Evolutionary conservation across 2,888 invertebrate species (phyloP), one percentile per base, ranked within the genome.

Genomic region (Cantharis flavilabris): DNA sequence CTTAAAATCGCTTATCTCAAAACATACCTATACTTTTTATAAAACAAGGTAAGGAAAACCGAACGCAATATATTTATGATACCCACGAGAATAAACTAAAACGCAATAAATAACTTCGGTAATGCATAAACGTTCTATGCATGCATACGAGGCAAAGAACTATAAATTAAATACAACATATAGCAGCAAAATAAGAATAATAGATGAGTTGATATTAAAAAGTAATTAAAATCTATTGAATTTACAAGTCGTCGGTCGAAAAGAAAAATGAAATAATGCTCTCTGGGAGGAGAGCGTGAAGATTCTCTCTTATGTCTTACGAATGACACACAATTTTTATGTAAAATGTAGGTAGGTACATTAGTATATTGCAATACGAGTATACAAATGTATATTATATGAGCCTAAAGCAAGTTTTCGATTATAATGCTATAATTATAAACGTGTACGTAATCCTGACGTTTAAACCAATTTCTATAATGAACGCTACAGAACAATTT

Each of bases 61-160:
- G 64, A 70, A 70, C 63, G 65, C 26, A 71, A 75, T 72, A 33
- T 75, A 75, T 75, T 75, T 75, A 75, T 67, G 75, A 71, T 69
- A 72, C 75, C 33, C 75, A 14, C 10, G 67, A 69, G 75, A 62
- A 71, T 67, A 67, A 67, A 67, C 65, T 67, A 23, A 26, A 67
- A 67, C 20, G 65, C 65, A 23, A 18, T 67, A 67, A 67, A 67
- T 67, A 67, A 67, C 65, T 23, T 67, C 20, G 3, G 65, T 67
- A 67, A 67, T 67, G 65, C 65, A 67, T 67, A 67, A n/a, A 67
- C 65, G 65, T 20, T 64, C 10, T 67, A 67, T n/a, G 65, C 23
- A n/a, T 67, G 23, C 14, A 67, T 23, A 67, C 23, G 7, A 18
- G 65, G 26, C 65, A 20, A 67, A 67, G 49, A n/a, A 49, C 49